phyloP scores from a whole-genome alignment of 2,888 invertebrate genomes.

The Pterostichus madidus region DNA sequence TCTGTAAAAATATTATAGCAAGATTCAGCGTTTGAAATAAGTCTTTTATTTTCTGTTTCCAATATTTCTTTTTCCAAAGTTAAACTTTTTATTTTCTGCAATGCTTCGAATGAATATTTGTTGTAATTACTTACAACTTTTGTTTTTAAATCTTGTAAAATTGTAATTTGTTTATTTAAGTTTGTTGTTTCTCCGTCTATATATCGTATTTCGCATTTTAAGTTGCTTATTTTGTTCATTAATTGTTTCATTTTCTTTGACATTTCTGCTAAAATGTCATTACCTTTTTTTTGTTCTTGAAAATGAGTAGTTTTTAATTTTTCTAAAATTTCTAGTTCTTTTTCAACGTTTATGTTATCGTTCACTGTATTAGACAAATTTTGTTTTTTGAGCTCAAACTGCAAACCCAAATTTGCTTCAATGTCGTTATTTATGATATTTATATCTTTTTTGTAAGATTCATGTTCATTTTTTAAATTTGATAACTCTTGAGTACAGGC shows the following conservation, averaged over 20 bases:
- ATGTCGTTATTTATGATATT: background rate
- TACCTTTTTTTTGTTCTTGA: background rate
- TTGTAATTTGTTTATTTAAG: slow-evolving; percentile 3
- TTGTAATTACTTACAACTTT: background rate
- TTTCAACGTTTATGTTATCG: background rate
- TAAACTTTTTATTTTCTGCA: background rate
- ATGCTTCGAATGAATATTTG: background rate
- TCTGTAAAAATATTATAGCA: background rate
- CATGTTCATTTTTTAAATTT: background rate
- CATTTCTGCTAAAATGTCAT: background rate
- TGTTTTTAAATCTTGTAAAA: background rate
- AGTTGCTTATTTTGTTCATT: background rate
- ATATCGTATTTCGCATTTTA: slow-evolving; percentile 8
- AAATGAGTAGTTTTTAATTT: background rate
- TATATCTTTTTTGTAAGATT: background rate
- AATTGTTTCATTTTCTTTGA: background rate
- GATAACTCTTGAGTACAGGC: background rate
- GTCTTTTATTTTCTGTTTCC: background rate
- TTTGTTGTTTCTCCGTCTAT: background rate
- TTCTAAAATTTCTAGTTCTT: background rate
- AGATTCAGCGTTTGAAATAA: background rate
- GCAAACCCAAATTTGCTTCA: background rate
- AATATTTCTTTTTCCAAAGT: background rate
- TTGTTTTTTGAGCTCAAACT: background rate
- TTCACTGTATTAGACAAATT: background rate